Evolutionary conservation across 2,113 vertebrate genomes (phyloP).

Genomic region (Notarius lentiginosus): DNA sequence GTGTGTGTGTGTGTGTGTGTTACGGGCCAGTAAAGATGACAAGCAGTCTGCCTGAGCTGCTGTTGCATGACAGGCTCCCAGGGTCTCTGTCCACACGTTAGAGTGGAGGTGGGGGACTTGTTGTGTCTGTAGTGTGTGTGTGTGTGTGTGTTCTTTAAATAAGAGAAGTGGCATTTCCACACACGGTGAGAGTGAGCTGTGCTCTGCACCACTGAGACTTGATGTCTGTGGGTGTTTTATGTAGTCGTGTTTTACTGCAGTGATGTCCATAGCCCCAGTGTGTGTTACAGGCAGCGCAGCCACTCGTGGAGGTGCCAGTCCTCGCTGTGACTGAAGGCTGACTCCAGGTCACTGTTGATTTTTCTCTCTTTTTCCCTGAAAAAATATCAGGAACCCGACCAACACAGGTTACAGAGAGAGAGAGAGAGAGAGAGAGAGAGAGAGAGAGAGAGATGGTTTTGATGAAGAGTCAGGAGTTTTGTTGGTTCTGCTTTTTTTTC

Average conservation of each 20-base stretch:
- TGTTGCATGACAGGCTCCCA: conserved; percentile 21
- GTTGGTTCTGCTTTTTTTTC: not conserved
- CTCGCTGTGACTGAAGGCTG: not conserved
- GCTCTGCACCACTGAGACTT: not conserved
- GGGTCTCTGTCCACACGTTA: conserved; percentile 18
- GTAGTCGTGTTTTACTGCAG: conserved; percentile 23
- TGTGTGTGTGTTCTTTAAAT: conserved; percentile 12
- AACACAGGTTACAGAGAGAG: not conserved
- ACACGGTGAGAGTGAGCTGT: not conserved
- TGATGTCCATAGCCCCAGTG: not conserved
- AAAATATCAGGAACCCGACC: not conserved
- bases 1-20: conserved; percentile 17
- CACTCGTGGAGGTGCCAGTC: conserved; percentile 10
- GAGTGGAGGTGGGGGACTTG: not conserved
- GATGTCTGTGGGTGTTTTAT: conserved; percentile 35
- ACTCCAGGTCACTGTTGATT: not conserved
- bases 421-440: not conserved
- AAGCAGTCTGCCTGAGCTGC: conserved; percentile 5
- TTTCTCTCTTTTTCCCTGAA: not conserved
- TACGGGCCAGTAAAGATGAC: conserved; percentile 1
- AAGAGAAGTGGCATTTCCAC: not conserved
- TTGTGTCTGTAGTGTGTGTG: not conserved
- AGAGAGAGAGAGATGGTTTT: not conserved
- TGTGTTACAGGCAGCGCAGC: conserved; percentile 13
- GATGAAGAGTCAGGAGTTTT: not conserved